phyloP scores from a whole-genome alignment of 2,113 vertebrate species.

The Pedionomus torquatus region DNA sequence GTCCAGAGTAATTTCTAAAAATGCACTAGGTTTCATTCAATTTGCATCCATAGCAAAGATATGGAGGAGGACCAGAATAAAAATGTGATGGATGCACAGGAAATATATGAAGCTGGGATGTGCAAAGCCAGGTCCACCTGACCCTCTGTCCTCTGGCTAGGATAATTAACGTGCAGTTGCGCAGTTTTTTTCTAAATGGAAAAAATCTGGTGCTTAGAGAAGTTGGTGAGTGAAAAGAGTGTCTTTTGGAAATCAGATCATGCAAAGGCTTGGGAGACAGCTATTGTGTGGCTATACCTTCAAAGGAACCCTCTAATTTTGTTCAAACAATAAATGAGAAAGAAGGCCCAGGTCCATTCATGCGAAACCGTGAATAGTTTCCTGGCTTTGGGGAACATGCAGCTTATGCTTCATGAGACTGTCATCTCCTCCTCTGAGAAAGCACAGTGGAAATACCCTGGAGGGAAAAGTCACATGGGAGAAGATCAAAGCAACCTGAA shows the following conservation, averaged over 20 bases:
- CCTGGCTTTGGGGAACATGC: not conserved
- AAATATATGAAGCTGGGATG: not conserved
- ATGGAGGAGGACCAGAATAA: not conserved
- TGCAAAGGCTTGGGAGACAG: not conserved
- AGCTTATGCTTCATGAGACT: constrained; percentile 3
- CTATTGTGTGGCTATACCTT: not conserved
- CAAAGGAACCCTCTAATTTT: not conserved
- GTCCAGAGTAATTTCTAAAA: not conserved
- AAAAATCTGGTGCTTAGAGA: not conserved
- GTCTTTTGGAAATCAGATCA: not conserved
- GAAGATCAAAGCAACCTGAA: constrained; percentile 38
- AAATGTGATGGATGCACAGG: not conserved
- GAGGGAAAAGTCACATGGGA: constrained; percentile 28
- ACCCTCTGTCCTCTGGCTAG: not conserved
- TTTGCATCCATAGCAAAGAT: not conserved
- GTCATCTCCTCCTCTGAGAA: constrained; percentile 9
- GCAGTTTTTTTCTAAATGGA: not conserved
- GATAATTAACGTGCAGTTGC: not conserved
- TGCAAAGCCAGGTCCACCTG: not conserved
- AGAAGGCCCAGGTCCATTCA: not conserved
- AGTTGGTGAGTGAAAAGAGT: not conserved
- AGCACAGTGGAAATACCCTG: constrained; percentile 33
- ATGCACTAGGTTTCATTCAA: not conserved
- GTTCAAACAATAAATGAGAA: not conserved
- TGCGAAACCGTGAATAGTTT: not conserved